Base-by-base conservation (phyloP, 2,888 invertebrate genomes). In the Syrista parreyssii region DNA sequence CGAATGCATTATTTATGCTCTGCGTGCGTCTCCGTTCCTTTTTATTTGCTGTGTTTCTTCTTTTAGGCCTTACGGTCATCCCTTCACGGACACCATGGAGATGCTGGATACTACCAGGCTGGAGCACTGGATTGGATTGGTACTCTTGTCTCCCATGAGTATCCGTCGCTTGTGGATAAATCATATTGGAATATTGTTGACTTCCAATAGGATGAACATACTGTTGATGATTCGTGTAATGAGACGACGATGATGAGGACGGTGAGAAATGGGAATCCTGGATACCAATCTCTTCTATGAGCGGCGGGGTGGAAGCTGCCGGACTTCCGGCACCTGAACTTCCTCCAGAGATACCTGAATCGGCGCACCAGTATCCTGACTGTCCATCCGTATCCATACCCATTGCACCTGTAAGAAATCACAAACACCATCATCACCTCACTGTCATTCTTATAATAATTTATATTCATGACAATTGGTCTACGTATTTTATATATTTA, bases 1-100 rank as follows among this genome's bases (percentile, higher is more conserved):
- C 96, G 90, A 98, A 99, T 0, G 98, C 98, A 75, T 97, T 97
- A 92, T 99, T 99, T 82, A 99, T 99, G 84, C 97, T 97, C 90
- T 97, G 96, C 0, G 98, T 99, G 76, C 98, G 93, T 82, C 98
- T 92, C 12, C 98, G 92, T 90, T 99, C 98, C 90, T 99, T 99
- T 92, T 98, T 98, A 91, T 98, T 98, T 31, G 98, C 98, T 1
- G 98, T 98, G 81, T 95, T 96, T 78, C 98, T 92, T 77, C 97
- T 93, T 88, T 97, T 97, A 0, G 91, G 91, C 72, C 90, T 86
- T 0, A 86, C 84, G 4, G 84, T 79, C 11, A 86, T 35, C 12
- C 73, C 76, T 4, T 88, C 88, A 3, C 86, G 78, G 15, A 84
- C 79, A 3, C 73, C 76, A 12, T 82, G 82, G 33, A 81, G 68